Base-by-base conservation (phyloP, 2,888 invertebrate genomes). In the Agriopis aurantiaria region DNA sequence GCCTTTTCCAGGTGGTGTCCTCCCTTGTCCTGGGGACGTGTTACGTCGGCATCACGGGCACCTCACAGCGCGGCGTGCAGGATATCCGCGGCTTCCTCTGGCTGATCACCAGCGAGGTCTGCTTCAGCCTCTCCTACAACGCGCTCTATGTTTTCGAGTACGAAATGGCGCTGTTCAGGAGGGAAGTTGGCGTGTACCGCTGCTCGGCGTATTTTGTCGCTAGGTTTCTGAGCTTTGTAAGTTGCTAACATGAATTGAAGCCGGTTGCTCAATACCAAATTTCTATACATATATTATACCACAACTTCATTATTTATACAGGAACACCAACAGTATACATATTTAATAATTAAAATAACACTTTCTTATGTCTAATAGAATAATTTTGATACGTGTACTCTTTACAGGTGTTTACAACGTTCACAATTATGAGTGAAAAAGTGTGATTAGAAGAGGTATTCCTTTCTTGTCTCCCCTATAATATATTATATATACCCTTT, bases 61-160 rank as follows among this genome's bases (percentile, higher is more conserved):
- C 85, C 0, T 94, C 91, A 0, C 95, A 95, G 75, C 82, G 84
- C 0, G 95, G 95, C 0, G 85, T 95, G 1, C 95, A 95, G 74
- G 91, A 93, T 71, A 78, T 92, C 5, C 82, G 92, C 14, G 95
- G 95, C 0, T 88, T 93, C 49, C 86, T 95, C 9, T 95, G 95
- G 91, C 80, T 95, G 52, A 81, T 94, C 66, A 91, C 89, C 64
- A 91, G 95, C n/a, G 95, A 95, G 72, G 86, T 95, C 0, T 87
- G 89, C 55, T 95, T 95, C 80, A 87, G 88, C 0, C 71, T 93
- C 3, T 88, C 95, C 0, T 95, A 95, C 78, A 87, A 87, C 14
- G 91, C 94, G 0, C 81, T 95, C 49, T 93, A 90, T 60, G 88
- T 89, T 8, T 92, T 95, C 62, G 88, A 92, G 12, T 69, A 77